Conservation (phyloP, 2,113 vertebrate species). For the Takifugu flavidus region DNA sequence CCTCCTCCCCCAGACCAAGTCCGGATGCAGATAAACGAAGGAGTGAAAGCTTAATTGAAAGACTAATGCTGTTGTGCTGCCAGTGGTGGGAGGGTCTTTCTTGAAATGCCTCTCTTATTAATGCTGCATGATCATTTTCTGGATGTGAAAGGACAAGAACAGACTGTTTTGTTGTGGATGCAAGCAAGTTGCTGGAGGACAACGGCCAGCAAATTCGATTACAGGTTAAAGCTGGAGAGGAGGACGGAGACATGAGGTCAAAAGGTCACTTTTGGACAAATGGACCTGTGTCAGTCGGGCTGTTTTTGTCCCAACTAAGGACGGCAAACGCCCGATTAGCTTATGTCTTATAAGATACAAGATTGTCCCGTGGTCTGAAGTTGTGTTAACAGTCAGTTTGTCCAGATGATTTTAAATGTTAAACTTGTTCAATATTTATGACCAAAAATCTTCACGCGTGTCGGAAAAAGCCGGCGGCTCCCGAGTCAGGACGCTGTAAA, state of each 20-base stretch:
- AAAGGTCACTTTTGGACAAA: constrained; percentile 23
- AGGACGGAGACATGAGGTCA: not conserved
- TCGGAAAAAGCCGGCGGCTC: no score
- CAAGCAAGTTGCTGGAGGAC: constrained; percentile 13
- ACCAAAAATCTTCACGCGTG: not conserved
- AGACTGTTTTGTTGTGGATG: not conserved
- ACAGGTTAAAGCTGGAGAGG: constrained; percentile 22
- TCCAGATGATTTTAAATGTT: no score
- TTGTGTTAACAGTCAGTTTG: no score
- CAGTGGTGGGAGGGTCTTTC: not conserved
- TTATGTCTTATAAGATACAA: no score
- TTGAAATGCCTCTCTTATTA: not conserved
- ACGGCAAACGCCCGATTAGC: no score
- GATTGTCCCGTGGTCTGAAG: no score
- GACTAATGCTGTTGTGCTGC: constrained; percentile 22
- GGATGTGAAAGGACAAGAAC: not conserved
- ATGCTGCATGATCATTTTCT: not conserved
- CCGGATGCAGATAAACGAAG: constrained; percentile 44
- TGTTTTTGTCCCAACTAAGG: no score
- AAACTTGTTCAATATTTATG: no score
- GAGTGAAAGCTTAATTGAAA: constrained; percentile 41
- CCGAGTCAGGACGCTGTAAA: no score
- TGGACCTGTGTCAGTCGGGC: no score
- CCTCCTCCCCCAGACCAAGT: constrained; percentile 5
- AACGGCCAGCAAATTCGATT: constrained; percentile 53